These are phyloP conservation scores for Melanaphis sacchari DNA, from an alignment of 1,140 invertebrate species.

Conservation along the genomic window DNA sequence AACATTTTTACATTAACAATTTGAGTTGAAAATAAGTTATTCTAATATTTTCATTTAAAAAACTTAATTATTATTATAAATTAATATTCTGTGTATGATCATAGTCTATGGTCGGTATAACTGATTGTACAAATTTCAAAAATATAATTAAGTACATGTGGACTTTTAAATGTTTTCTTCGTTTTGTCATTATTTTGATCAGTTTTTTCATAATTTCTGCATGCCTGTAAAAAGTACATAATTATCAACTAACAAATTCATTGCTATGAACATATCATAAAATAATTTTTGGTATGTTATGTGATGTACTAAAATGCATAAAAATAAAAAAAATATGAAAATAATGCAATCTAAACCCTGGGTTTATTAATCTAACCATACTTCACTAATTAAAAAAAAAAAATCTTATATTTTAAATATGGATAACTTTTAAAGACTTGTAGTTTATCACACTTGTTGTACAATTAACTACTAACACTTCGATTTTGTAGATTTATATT, in stretches of 20 bases:
- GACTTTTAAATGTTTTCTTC: conserved; percentile 93
- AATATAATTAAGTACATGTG: conserved; percentile 99
- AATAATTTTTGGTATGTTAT: too few relatives aligned
- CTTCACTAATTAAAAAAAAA: neutral
- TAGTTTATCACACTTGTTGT: neutral
- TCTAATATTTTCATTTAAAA: neutral
- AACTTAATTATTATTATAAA: neutral
- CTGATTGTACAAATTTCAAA: conserved; percentile 99
- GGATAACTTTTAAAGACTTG: neutral
- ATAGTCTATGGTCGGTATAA: conserved; percentile 99
- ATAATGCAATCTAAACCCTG: too few relatives aligned
- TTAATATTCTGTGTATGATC: conserved; percentile 92
- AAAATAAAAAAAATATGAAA: neutral
- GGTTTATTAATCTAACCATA: neutral
- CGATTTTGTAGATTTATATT: neutral
- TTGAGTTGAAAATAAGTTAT: neutral
- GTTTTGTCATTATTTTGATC: conserved; percentile 95
- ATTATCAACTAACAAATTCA: neutral
- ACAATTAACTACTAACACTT: neutral
- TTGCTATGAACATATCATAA: neutral
- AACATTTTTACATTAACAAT: neutral
- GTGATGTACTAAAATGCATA: neutral
- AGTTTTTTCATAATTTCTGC: conserved; percentile 99
- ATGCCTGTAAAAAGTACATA: conserved; percentile 74
- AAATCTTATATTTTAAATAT: neutral